Evolutionary conservation across 2,888 invertebrate genomes (phyloP).

Genomic region (Onchidella celtica): DNA sequence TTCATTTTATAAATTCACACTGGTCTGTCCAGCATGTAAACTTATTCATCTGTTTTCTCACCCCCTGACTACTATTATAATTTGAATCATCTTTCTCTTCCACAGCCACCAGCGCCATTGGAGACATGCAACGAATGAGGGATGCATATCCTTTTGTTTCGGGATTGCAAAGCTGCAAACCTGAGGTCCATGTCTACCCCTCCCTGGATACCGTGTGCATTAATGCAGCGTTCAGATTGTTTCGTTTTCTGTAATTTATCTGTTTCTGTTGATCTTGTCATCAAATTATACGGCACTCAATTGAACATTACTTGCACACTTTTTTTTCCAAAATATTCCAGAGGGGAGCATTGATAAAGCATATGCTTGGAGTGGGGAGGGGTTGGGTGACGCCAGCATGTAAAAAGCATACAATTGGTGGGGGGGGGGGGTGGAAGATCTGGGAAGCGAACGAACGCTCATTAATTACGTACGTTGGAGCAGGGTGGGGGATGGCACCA

Average conservation of each 20-base stretch:
- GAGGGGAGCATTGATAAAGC: too few relatives aligned
- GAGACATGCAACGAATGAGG: slow-evolving; percentile 51
- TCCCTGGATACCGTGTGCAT: not conserved
- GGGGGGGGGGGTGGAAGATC: too few relatives aligned
- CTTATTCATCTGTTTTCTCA: too few relatives aligned
- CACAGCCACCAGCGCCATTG: slow-evolving; percentile 50
- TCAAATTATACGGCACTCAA: too few relatives aligned
- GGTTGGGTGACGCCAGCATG: too few relatives aligned
- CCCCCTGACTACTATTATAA: not conserved
- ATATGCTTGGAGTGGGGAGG: too few relatives aligned
- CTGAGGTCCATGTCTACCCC: not conserved
- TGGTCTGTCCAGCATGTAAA: not conserved
- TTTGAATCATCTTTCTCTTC: not conserved
- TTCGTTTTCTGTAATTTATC: not conserved
- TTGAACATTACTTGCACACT: too few relatives aligned
- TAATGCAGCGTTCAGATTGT: not conserved
- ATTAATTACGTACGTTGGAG: too few relatives aligned
- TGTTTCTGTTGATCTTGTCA: not conserved
- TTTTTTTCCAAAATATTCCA: too few relatives aligned
- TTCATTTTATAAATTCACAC: not conserved
- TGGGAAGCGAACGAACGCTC: too few relatives aligned
- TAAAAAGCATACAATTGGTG: too few relatives aligned
- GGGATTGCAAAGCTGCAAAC: not conserved
- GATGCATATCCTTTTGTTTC: slow-evolving; percentile 52
- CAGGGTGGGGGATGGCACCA: too few relatives aligned